These are phyloP conservation scores for Trogon melanurus DNA, from an alignment of 2,113 vertebrate species.

Conservation along the genomic window DNA sequence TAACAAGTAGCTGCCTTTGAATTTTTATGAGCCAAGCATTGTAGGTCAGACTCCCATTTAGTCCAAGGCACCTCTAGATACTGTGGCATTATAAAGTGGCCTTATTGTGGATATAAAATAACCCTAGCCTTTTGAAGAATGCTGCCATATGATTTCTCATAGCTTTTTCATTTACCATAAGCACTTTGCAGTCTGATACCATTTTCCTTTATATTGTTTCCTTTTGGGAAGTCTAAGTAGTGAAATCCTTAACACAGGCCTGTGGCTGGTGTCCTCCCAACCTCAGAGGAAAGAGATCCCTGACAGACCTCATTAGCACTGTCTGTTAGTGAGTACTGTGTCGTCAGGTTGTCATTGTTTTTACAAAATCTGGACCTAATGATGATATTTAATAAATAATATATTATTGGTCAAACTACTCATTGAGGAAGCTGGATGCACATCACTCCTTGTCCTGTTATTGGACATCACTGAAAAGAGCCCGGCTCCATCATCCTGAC, in stretches of 20 bases:
- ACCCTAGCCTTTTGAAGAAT: not conserved
- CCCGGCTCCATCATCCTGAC: too few relatives aligned
- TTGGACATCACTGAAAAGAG: too few relatives aligned
- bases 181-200: not conserved
- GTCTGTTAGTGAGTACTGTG: not conserved
- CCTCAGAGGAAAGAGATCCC: not conserved
- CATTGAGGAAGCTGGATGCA: not conserved
- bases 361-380: not conserved
- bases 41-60: not conserved
- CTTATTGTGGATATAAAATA: not conserved
- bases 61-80: not conserved
- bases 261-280: not conserved
- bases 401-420: not conserved
- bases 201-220: not conserved
- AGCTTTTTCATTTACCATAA: not conserved
- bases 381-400: not conserved
- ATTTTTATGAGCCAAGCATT: not conserved
- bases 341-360: not conserved
- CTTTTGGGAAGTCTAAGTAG: not conserved
- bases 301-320: not conserved
- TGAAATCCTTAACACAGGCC: not conserved
- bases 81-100: not conserved
- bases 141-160: fast-evolving
- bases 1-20: not conserved
- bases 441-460: too few relatives aligned